Base-by-base conservation (phyloP, 35 echinoderm and acorn worm species). In the Apostichopus japonicus region DNA sequence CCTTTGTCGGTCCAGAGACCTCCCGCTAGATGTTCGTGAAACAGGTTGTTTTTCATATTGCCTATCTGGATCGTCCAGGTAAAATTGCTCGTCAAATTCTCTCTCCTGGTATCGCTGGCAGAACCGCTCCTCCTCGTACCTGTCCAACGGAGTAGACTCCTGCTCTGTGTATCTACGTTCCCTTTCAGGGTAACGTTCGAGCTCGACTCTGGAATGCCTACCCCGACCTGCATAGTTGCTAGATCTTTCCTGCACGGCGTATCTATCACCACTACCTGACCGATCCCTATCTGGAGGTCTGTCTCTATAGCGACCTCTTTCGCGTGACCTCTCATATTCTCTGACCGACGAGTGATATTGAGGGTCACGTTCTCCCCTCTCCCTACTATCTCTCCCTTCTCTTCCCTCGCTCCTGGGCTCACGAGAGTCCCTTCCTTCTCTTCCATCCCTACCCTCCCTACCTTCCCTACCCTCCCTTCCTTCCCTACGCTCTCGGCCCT, bases 1-100 rank as follows among this genome's bases (percentile, higher is more conserved):
- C 54, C 96, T 86, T 79, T 97, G 96, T 77, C 96, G 93, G 84
- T 97, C 96, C 70, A 97, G 80, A n/a, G 96, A 95, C 84, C 96
- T 78, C 19, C 96, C 96, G 76, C 96, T 97, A 55, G 93, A 92
- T 51, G 93, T 94, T 78, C 96, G 91, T 83, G 93, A 93, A 77
- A 97, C 89, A 83, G 93, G 96, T 76, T 97, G 93, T 67, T 97
- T 97, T 16, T 88, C 71, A 78, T 92, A 97, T 90, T 97, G 91
- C 72, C 83, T 93, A 79, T 93, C 92, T 25, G 80, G 80, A 58
- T 93, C 92, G 8, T 93, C 92, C 11, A 79, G 92, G 15, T 56
- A 87, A 70, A 78, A 88, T 52, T 84, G 53, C 8, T 92, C 80
- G 11, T 93, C 92, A 52, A 79, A 79, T 16, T 79, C 77, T n/a